Evolutionary conservation across 2,113 vertebrate genomes (phyloP).

Genomic region (Sturnus vulgaris): DNA sequence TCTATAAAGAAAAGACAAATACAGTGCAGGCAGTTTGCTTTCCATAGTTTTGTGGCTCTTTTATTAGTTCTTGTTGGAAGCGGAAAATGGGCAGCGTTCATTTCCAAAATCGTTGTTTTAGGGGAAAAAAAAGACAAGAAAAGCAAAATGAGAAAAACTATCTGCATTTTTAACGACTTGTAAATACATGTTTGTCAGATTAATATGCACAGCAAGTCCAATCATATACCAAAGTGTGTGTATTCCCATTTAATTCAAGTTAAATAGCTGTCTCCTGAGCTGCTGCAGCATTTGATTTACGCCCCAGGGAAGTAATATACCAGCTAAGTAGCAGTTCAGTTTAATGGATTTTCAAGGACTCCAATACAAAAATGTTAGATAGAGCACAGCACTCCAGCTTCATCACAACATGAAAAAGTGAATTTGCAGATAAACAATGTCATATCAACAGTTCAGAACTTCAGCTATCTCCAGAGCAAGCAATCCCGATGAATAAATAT

Average conservation of each 20-base stretch:
- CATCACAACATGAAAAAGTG: background rate
- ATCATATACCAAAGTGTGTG: background rate
- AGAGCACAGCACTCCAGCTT: background rate
- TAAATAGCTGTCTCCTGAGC: conserved; percentile 3
- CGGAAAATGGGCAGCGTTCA: background rate
- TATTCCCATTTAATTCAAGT: background rate
- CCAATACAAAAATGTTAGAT: background rate
- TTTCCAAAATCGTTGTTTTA: background rate
- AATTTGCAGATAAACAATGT: background rate
- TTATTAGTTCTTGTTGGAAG: conserved; percentile 9
- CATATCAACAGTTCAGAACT: background rate
- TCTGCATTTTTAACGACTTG: background rate
- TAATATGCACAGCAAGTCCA: background rate
- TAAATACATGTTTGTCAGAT: conserved; percentile 19
- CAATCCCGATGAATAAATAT: background rate
- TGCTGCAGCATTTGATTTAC: background rate
- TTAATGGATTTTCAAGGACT: conserved; percentile 53
- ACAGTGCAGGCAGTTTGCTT: background rate
- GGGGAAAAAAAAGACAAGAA: background rate
- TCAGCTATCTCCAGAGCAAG: background rate
- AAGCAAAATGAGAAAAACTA: background rate
- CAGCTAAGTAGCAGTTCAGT: conserved; percentile 7
- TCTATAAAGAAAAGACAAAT: background rate
- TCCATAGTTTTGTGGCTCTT: background rate
- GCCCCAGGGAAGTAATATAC: conserved; percentile 28